These are phyloP conservation scores for Ceyx melanurus DNA, from an alignment of 2,113 vertebrate genomes.

Conservation along the genomic window DNA sequence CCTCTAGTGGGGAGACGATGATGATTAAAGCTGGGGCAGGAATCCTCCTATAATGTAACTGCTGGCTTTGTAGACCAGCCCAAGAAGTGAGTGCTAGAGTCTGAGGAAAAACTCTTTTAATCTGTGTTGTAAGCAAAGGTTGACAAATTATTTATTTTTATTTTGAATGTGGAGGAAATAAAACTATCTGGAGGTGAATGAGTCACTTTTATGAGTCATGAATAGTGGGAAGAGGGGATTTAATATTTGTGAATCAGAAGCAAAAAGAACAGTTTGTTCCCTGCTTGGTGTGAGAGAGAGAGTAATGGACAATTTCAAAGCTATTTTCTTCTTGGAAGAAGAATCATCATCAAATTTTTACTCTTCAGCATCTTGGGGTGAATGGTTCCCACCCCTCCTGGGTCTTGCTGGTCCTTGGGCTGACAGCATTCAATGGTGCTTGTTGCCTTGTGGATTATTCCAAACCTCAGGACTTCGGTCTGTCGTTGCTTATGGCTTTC, in stretches of 20 bases:
- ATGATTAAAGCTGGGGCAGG: fast-evolving
- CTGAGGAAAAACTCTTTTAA: neutral
- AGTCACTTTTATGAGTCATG: slow-evolving; percentile 63
- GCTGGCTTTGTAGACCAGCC: neutral
- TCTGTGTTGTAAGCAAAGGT: neutral
- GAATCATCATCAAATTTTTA: neutral
- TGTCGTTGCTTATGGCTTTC: fast-evolving
- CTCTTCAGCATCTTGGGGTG: neutral
- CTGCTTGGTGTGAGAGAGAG: neutral
- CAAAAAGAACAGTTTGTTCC: slow-evolving; percentile 15
- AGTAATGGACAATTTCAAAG: neutral
- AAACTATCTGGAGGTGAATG: slow-evolving; percentile 49
- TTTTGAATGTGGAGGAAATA: neutral
- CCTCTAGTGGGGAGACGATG: neutral
- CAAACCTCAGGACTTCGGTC: neutral
- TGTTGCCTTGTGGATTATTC: neutral
- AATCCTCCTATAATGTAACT: neutral
- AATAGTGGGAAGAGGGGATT: slow-evolving; percentile 38
- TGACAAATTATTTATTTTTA: neutral
- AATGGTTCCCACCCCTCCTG: neutral
- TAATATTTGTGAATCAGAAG: slow-evolving; percentile 61
- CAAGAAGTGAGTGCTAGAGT: neutral
- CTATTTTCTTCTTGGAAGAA: neutral
- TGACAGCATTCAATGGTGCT: neutral
- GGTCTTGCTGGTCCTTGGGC: neutral